A percentile compares a stretch with the other conserved stretches of the same genome.
Evolutionary conservation across 30 jellyfish, hydroid and myxozoan genomes (phyloP).

Genomic region (Nemopilema nomurai): DNA sequence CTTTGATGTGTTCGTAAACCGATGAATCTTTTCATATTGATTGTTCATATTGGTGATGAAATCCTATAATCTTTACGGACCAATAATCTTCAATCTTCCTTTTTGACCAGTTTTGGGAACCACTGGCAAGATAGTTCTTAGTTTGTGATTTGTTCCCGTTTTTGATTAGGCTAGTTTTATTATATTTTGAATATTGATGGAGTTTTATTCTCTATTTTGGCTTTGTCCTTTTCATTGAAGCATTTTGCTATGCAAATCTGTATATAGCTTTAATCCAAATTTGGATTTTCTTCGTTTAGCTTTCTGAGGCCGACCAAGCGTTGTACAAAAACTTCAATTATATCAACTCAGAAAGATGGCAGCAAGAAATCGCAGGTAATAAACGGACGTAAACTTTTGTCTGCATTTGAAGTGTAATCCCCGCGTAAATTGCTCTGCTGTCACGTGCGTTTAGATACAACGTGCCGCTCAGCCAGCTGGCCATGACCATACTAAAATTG

Average conservation of each 20-base stretch:
- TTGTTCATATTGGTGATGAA: no score
- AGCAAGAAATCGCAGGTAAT: constrained; percentile 90
- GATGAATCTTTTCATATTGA: no score
- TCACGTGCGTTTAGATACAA: not conserved
- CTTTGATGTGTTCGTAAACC: no score
- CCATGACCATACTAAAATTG: no score
- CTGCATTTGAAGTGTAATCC: not conserved
- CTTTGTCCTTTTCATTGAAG: no score
- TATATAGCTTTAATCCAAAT: no score
- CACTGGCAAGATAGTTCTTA: not conserved
- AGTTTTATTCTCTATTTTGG: no score
- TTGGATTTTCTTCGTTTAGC: constrained; percentile 46
- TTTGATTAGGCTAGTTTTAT: no score
- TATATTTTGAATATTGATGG: no score
- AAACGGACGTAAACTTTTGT: not conserved
- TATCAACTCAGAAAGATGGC: constrained; percentile 96
- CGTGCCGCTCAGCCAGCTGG: not conserved
- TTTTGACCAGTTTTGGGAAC: not conserved
- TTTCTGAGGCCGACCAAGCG: constrained; percentile 90
- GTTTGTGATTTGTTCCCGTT: no score
- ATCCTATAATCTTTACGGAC: no score
- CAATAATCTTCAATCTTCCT: not conserved
- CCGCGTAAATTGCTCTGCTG: not conserved
- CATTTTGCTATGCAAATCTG: no score
- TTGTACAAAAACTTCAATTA: constrained; percentile 83